These are phyloP conservation scores for Buphagus erythrorhynchus DNA, from an alignment of 2,797 vertebrate species.

Conservation along the genomic window DNA sequence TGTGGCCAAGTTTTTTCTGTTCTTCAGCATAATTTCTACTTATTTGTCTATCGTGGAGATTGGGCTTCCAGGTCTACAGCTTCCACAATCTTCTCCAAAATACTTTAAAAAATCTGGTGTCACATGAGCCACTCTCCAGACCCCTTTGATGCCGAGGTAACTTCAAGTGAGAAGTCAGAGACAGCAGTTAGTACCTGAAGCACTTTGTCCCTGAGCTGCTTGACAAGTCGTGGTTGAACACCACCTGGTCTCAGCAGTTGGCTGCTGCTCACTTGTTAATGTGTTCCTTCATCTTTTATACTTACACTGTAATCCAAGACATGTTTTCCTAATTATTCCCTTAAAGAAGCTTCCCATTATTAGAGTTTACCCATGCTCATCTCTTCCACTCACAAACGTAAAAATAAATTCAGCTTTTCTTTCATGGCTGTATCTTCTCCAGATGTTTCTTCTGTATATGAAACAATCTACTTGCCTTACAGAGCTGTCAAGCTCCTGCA, in stretches of 20 bases:
- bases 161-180: background rate
- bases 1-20: background rate
- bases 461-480: background rate
- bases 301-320: background rate
- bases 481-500: background rate
- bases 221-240: background rate
- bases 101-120: background rate
- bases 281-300: background rate
- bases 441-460: background rate
- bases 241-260: background rate
- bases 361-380: background rate
- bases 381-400: background rate
- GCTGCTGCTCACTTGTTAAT: background rate
- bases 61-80: background rate
- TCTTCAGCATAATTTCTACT: background rate
- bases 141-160: rapidly evolving
- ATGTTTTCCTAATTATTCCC: background rate
- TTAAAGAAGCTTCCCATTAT: background rate
- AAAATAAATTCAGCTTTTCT: background rate
- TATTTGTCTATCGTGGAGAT: background rate
- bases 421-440: background rate
- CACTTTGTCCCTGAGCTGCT: background rate
- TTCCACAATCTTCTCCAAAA: background rate
- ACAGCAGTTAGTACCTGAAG: background rate
- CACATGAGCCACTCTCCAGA: background rate